Conservation (phyloP, 2,113 vertebrate genomes). For the Brevimyrus niger region DNA sequence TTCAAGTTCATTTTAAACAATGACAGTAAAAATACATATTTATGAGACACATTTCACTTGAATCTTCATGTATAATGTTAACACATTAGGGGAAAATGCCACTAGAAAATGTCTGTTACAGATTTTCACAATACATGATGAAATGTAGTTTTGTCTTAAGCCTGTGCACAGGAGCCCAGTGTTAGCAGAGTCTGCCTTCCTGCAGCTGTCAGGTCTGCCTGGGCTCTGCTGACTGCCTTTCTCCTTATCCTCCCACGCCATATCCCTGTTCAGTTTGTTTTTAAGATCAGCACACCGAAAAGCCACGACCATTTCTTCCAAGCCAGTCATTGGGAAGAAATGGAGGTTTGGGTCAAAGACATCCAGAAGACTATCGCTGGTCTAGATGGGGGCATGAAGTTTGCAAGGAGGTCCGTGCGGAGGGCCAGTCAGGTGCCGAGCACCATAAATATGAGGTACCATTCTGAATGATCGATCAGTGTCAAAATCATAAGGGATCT, state of each 20-base stretch:
- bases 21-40: not conserved
- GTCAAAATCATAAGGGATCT: not conserved
- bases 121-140: not conserved
- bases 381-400: constrained; percentile 76
- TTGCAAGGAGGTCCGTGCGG: constrained; percentile 87
- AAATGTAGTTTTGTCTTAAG: not conserved
- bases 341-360: constrained; percentile 86
- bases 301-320: constrained; percentile 95
- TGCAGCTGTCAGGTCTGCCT: not conserved
- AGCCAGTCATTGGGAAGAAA: constrained; percentile 82
- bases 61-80: not conserved
- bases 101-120: not conserved
- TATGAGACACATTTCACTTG: not conserved
- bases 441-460: constrained; percentile 76
- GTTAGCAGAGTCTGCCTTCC: not conserved
- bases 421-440: constrained; percentile 80
- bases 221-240: not conserved
- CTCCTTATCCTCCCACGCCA: not conserved
- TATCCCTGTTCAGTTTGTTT: constrained; percentile 69
- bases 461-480: not conserved
- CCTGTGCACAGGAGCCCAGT: not conserved
- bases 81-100: not conserved
- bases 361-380: constrained; percentile 73
- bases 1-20: not conserved
- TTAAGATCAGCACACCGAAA: constrained; percentile 77